Conservation (phyloP, 2,113 vertebrate genomes). For the Riparia riparia region DNA sequence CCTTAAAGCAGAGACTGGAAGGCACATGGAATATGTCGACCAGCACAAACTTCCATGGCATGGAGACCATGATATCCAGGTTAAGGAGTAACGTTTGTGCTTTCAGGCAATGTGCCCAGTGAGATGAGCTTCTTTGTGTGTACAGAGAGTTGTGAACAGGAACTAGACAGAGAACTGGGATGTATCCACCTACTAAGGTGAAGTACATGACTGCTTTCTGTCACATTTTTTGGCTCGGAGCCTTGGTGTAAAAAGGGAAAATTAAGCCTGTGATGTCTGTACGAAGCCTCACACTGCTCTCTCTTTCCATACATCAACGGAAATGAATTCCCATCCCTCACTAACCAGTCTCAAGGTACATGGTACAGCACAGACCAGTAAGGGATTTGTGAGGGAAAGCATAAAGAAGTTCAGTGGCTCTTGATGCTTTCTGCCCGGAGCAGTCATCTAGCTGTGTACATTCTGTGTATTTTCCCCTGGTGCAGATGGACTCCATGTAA, state of each 20-base stretch:
- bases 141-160: background rate
- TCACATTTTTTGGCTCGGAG: conserved; percentile 9
- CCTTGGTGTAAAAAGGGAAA: background rate
- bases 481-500: background rate
- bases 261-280: background rate
- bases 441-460: background rate
- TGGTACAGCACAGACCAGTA: background rate
- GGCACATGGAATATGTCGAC: background rate
- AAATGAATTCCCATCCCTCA: background rate
- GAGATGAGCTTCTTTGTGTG: background rate
- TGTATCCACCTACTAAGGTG: background rate
- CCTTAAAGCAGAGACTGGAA: background rate
- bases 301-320: background rate
- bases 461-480: background rate
- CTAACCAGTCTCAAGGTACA: background rate
- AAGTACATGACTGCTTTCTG: background rate
- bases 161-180: background rate
- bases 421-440: background rate
- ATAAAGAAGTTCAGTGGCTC: background rate
- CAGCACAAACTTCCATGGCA: background rate
- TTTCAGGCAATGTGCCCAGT: background rate
- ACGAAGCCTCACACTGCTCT: background rate
- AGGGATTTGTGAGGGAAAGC: background rate
- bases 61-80: background rate
- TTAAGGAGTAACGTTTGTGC: background rate